Conservation (phyloP, 2,113 vertebrate genomes). For the Entomyzon cyanotis region DNA sequence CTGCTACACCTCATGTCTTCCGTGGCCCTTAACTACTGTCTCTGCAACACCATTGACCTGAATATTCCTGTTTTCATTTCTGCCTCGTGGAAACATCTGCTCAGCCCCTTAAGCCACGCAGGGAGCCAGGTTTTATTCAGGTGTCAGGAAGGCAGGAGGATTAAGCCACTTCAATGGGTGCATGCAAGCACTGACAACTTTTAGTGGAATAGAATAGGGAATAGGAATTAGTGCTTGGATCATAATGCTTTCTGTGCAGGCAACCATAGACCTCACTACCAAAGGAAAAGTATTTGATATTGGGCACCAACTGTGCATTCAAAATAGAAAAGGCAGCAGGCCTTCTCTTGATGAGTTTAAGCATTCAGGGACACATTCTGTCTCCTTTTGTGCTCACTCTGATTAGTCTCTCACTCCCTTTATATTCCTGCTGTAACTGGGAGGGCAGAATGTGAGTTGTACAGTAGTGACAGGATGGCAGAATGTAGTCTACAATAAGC, state of each 20-base stretch:
- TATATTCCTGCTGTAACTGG: slow-evolving; percentile 15
- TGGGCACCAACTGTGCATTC: slow-evolving; percentile 30
- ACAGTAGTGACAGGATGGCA: background rate
- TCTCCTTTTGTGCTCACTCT: slow-evolving; percentile 49
- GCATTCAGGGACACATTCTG: slow-evolving; percentile 42
- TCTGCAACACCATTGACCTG: background rate
- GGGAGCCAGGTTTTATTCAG: background rate
- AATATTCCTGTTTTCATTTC: slow-evolving; percentile 38
- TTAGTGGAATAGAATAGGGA: background rate
- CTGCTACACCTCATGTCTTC: background rate
- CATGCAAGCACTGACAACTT: background rate
- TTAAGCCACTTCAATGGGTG: background rate
- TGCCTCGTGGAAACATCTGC: background rate
- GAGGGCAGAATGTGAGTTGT: slow-evolving; percentile 22
- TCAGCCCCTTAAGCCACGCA: background rate
- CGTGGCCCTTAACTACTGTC: background rate
- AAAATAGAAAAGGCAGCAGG: slow-evolving; percentile 60
- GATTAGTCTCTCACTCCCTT: slow-evolving; percentile 38
- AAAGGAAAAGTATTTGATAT: slow-evolving; percentile 47
- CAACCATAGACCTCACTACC: background rate
- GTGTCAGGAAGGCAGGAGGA: background rate
- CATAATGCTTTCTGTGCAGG: slow-evolving; percentile 12
- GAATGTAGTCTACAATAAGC: background rate
- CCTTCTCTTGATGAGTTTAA: slow-evolving; percentile 52
- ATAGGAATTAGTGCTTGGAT: slow-evolving; percentile 13